Conservation (phyloP, 2,797 vertebrate species). For the Toxotes lorentzi region DNA sequence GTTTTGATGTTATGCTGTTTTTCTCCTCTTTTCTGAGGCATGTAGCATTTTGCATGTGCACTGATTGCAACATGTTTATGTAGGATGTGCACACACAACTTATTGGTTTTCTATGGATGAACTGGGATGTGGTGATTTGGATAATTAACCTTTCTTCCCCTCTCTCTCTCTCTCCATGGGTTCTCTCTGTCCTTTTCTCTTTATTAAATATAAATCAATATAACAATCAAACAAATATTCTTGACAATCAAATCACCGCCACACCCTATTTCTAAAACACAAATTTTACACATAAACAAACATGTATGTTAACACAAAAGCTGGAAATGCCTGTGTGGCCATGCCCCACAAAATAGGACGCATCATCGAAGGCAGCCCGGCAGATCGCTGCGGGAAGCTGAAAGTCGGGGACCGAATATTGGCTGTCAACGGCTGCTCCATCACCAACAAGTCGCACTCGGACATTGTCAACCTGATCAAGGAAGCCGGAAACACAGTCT, state of each 20-base stretch:
- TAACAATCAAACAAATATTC: conserved; percentile 57
- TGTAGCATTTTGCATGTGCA: conserved; percentile 41
- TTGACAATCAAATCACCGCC: conserved; percentile 41
- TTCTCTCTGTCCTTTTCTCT: conserved; percentile 56
- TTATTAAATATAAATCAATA: conserved; percentile 58
- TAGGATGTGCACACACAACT: neutral
- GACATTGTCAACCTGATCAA: conserved; percentile 99
- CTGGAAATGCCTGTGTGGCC: conserved; percentile 99
- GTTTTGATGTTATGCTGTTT: conserved; percentile 23
- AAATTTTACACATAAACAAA: conserved; percentile 59
- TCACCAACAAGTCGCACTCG: conserved; percentile 99
- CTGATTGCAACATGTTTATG: conserved; percentile 10
- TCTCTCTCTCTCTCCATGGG: conserved; percentile 51
- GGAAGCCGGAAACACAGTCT: conserved; percentile 98
- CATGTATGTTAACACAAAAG: conserved; percentile 85
- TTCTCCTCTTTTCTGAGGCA: conserved; percentile 17
- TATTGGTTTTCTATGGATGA: conserved; percentile 38
- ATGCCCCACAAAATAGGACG: conserved; percentile 99
- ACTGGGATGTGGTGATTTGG: conserved; percentile 84
- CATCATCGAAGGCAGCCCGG: conserved; percentile 99
- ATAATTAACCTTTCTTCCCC: conserved; percentile 90
- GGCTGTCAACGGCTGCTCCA: conserved; percentile 97
- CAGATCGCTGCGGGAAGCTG: conserved; percentile 98
- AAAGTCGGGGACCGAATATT: conserved; percentile 99
- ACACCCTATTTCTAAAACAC: conserved; percentile 31